A percentile compares a stretch with the other conserved stretches of the same genome.
Conservation (phyloP, 2,113 vertebrate species). For the Corythornis vintsioides region DNA sequence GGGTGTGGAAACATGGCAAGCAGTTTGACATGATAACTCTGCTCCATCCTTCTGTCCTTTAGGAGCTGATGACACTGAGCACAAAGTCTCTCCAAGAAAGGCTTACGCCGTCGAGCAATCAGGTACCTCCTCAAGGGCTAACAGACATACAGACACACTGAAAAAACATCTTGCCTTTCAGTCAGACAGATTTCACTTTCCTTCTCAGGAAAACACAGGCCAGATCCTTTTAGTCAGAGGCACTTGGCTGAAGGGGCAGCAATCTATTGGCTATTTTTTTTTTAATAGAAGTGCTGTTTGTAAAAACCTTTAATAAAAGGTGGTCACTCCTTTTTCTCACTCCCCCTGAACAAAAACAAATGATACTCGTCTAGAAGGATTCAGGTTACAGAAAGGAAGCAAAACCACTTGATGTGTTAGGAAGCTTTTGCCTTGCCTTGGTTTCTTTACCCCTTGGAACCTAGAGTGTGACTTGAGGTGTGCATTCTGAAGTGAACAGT, state of each 20-base stretch:
- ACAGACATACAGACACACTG: not conserved
- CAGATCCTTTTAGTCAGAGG: not conserved
- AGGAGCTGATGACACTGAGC: slow-evolving; percentile 91
- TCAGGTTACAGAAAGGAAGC: not conserved
- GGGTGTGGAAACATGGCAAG: not conserved
- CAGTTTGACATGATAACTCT: not conserved
- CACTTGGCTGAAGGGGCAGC: not conserved
- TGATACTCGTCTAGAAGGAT: not conserved
- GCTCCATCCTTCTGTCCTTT: not conserved
- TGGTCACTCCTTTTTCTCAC: not conserved
- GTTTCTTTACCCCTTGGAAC: not conserved
- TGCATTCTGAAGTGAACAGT: not conserved
- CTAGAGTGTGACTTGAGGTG: not conserved
- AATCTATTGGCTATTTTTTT: not conserved
- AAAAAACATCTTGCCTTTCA: not conserved
- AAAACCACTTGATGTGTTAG: not conserved
- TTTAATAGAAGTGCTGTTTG: not conserved
- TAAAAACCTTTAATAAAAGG: not conserved
- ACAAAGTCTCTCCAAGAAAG: slow-evolving; percentile 84
- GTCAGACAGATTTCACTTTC: not conserved
- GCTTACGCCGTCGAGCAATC: slow-evolving; percentile 85
- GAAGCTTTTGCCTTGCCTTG: not conserved
- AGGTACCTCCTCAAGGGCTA: slow-evolving; percentile 74
- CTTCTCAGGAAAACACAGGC: not conserved
- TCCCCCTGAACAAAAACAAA: not conserved